Conservation (phyloP, 2,888 invertebrate species). For the Pediacus dermestoides region DNA sequence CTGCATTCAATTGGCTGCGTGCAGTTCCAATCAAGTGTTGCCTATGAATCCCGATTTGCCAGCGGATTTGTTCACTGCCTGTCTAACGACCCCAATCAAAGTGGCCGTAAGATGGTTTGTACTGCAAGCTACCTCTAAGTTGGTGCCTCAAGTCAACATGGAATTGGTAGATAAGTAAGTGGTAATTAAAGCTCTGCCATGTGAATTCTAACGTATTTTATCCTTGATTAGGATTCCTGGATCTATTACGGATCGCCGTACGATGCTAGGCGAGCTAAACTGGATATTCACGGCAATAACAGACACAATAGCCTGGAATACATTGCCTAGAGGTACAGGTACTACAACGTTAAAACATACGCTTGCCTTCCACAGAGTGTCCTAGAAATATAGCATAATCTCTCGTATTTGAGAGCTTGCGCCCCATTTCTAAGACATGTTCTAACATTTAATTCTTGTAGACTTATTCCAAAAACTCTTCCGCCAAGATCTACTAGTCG, state of each 20-base stretch:
- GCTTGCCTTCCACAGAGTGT: too few relatives aligned
- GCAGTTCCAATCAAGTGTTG: slow-evolving; percentile 86
- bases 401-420: too few relatives aligned
- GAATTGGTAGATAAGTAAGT: slow-evolving; percentile 88
- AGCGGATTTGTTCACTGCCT: slow-evolving; percentile 95
- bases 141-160: slow-evolving; percentile 76
- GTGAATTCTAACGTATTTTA: slow-evolving; percentile 6
- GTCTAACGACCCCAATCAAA: slow-evolving; percentile 97
- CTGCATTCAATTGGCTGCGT: slow-evolving; percentile 96
- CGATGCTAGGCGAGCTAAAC: slow-evolving; percentile 97
- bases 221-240: slow-evolving; percentile 80
- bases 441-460: slow-evolving; percentile 38
- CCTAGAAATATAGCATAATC: too few relatives aligned
- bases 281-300: slow-evolving; percentile 99
- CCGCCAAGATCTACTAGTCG: slow-evolving; percentile 96
- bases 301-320: slow-evolving; percentile 99
- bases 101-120: slow-evolving; percentile 94
- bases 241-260: slow-evolving; percentile 86
- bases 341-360: slow-evolving; percentile 1
- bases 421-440: neutral
- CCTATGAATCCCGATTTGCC: slow-evolving; percentile 98
- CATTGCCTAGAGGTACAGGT: slow-evolving; percentile 72
- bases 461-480: slow-evolving; percentile 96
- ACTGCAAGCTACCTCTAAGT: slow-evolving; percentile 74
- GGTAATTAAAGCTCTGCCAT: slow-evolving; percentile 1